Evolutionary conservation across 2,888 invertebrate species (phyloP), one percentile per base, ranked within the genome.

Genomic region (Lithophane leautieri): DNA sequence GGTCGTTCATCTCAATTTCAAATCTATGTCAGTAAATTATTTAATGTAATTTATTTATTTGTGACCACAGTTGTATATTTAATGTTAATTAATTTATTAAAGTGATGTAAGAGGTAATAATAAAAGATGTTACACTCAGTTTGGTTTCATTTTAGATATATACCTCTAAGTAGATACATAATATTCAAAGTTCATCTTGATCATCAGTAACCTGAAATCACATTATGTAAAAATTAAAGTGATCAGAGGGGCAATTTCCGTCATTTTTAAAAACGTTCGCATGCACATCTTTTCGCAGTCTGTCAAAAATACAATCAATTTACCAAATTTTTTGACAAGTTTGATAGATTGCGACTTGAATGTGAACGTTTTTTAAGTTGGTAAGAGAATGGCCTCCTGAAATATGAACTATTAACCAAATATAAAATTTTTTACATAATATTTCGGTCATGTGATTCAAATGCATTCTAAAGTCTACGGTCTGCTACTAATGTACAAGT

Each of bases 1-100:
- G 91, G 90, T 94, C 91, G 92, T 93, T 92, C 91, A 91, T 90
- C 92, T 93, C 92, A 91, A 92, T 93, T 91, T 94, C 89, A 92
- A 93, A 93, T 95, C 95, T 95, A 95, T 93, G 96, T 96, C 95
- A 95, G 92, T 95, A 95, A 95, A 94, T 96, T 94, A 95, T 95
- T 94, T 93, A 94, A 94, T 93, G 92, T 96, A 95, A 96, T 94
- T 96, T 96, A 96, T 96, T 96, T 96, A 95, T 94, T 95, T 93
- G 92, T 94, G 95, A 95, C 95, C 93, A 93, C 91, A 91, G 93
- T 94, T 94, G 92, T 94, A 92, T 93, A 91, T 94, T 92, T 93
- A 93, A 94, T 93, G 90, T 94, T 94, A 94, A 93, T 91, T 94
- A 94, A 94, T 93, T 94, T 93, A 94, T 90, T 93, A 91, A 93